Base-by-base conservation (phyloP, 2,113 vertebrate genomes). In the Nematolebias whitei region DNA sequence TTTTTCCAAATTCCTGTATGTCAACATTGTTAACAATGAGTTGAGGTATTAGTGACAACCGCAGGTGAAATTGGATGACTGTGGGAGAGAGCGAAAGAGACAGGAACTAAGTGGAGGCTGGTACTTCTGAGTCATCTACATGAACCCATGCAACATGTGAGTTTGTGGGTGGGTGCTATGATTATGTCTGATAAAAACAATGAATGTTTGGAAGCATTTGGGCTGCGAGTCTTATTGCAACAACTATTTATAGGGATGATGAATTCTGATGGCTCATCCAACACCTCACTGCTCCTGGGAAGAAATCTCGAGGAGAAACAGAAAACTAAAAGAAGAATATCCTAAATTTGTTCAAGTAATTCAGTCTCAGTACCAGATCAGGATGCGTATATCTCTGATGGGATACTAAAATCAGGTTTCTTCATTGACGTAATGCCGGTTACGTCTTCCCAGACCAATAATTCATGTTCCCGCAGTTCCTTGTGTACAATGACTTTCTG, bases 181-280 rank as follows among this genome's bases (percentile, higher is more conserved):
- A 80, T 82, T 84, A 88, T 78, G 71, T 61, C 76, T 78, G n/a
- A 20, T 15, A 22, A 35, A 72, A 67, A 12, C 1, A 35, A 53
- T 18, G 51, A 49, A 53, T n/a, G 50, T 50, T 57, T 56, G 22
- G 8, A 18, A 56, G 22, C 53, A 15, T 45, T 22, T 20, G 13
- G 40, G 57, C 35, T 24, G 52, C 40, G 9, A 63, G 26, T 40
- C 70, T 19, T 10, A 32, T 18, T 48, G 38, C 44, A 35, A 35
- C 51, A 19, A 55, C 47, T 71, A 58, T 58, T 58, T 53, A 40
- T 19, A 59, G 23, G 35, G 32, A 54, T 52, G n/a, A 14, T 24
- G 40, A 57, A 18, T 63, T 22, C 40, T 0, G 55, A 56, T 57
- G 10, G 3, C 19, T 71, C 24, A 49, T 66, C 23, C 38, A 1